A percentile compares a stretch with the other conserved stretches of the same genome.
These are phyloP conservation scores for Scolopax rusticola DNA, from an alignment of 2,797 vertebrate genomes.

Conservation along the genomic window DNA sequence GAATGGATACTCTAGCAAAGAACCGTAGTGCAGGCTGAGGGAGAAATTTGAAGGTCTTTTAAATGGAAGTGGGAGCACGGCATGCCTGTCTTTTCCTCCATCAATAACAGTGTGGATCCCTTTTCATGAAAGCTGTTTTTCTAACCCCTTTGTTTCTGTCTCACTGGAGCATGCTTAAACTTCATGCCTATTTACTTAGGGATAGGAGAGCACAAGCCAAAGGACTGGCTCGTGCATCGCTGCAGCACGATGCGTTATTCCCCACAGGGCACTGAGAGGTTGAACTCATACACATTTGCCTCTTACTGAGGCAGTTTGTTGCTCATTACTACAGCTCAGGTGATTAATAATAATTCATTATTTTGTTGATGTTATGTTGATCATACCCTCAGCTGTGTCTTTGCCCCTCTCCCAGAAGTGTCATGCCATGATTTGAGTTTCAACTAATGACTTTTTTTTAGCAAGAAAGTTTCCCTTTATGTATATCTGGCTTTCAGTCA, in stretches of 20 bases:
- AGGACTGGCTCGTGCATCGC: background rate
- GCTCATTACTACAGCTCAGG: background rate
- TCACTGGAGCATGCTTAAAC: background rate
- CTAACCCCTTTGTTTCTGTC: background rate
- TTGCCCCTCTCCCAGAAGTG: background rate
- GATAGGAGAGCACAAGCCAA: background rate
- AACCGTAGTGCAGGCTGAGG: background rate
- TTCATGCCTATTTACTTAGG: background rate
- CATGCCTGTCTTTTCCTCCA: background rate
- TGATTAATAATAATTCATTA: background rate
- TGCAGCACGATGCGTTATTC: background rate
- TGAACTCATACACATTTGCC: background rate
- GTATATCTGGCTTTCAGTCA: conserved; percentile 68
- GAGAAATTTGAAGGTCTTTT: background rate
- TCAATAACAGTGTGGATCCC: background rate
- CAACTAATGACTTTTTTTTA: conserved; percentile 51
- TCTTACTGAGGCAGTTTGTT: background rate
- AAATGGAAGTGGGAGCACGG: background rate
- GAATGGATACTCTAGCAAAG: background rate
- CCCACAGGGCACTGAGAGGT: background rate
- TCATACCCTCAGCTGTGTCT: background rate
- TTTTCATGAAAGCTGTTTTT: conserved; percentile 32
- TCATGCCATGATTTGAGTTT: conserved; percentile 54
- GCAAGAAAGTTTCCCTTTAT: conserved; percentile 71
- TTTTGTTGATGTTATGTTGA: background rate